phyloP scores from a whole-genome alignment of 2,797 vertebrate species.

The Setipinna tenuifilis region DNA sequence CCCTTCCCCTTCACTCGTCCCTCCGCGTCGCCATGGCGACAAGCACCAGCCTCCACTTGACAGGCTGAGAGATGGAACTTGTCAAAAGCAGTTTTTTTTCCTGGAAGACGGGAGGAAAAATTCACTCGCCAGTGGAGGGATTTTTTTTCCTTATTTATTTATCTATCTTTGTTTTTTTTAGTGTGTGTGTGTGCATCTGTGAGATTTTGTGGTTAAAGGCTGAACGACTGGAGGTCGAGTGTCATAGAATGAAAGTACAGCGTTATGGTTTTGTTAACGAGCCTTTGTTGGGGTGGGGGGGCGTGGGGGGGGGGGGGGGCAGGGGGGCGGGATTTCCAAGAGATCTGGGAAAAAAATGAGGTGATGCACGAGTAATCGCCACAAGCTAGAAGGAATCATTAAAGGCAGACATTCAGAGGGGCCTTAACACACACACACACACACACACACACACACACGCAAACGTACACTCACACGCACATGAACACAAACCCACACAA shows the following conservation, averaged over 20 bases:
- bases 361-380: background rate
- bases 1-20: background rate
- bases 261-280: background rate
- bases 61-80: conserved; percentile 17
- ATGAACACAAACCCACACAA: too few relatives aligned
- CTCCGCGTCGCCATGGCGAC: background rate
- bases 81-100: conserved; percentile 8
- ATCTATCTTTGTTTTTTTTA: background rate
- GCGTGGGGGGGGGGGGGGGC: too few relatives aligned
- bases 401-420: background rate
- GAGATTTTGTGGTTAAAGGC: background rate
- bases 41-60: conserved; percentile 19
- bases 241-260: background rate
- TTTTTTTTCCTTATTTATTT: background rate
- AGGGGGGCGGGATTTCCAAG: background rate
- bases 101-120: background rate
- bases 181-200: conserved; percentile 2
- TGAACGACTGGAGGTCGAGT: background rate
- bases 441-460: too few relatives aligned
- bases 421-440: background rate
- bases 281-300: too few relatives aligned
- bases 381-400: background rate
- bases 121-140: background rate
- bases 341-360: background rate
- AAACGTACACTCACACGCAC: too few relatives aligned